A percentile compares a stretch with the other conserved stretches of the same genome.
Conservation (phyloP, 2,113 vertebrate species). For the Oxygymnocypris stewartii region DNA sequence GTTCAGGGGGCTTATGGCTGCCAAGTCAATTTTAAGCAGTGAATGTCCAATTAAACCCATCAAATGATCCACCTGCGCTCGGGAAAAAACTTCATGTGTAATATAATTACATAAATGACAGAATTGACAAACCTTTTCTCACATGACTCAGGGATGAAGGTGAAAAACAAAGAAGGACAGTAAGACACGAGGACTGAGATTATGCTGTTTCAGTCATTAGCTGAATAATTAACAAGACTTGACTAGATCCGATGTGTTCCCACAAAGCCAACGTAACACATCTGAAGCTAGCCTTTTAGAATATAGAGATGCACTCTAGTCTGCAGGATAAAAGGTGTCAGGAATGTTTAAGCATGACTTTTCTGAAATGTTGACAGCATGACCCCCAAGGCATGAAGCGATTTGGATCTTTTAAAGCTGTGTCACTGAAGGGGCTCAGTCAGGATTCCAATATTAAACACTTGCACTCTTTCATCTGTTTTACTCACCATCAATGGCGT, state of each 20-base stretch:
- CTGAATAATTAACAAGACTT: slow-evolving; percentile 47
- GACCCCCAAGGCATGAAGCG: slow-evolving; percentile 23
- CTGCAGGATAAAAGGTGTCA: slow-evolving; percentile 42
- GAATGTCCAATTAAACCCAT: slow-evolving; percentile 36
- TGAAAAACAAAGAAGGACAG: background rate
- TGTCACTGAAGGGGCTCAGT: slow-evolving; percentile 23
- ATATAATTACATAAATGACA: slow-evolving; percentile 29
- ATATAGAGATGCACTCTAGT: slow-evolving; percentile 23
- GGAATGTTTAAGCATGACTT: slow-evolving; percentile 36
- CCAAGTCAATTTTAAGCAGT: slow-evolving; percentile 10
- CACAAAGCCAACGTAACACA: slow-evolving; percentile 19
- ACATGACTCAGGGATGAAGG: slow-evolving; percentile 26
- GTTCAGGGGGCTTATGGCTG: slow-evolving; percentile 28
- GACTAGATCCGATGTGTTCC: slow-evolving; percentile 35
- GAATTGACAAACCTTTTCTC: slow-evolving; percentile 36
- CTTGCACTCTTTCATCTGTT: background rate
- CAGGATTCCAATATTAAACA: background rate
- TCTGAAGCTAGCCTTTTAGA: slow-evolving; percentile 26
- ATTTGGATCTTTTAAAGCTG: slow-evolving; percentile 41
- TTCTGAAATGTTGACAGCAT: slow-evolving; percentile 45
- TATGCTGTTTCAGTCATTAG: slow-evolving; percentile 25
- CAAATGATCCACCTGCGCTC: background rate
- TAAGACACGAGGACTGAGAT: background rate
- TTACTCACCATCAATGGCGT: background rate
- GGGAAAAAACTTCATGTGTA: slow-evolving; percentile 36